These are phyloP conservation scores for Plagodis pulveraria DNA, from an alignment of 2,888 invertebrate species.

Conservation along the genomic window DNA sequence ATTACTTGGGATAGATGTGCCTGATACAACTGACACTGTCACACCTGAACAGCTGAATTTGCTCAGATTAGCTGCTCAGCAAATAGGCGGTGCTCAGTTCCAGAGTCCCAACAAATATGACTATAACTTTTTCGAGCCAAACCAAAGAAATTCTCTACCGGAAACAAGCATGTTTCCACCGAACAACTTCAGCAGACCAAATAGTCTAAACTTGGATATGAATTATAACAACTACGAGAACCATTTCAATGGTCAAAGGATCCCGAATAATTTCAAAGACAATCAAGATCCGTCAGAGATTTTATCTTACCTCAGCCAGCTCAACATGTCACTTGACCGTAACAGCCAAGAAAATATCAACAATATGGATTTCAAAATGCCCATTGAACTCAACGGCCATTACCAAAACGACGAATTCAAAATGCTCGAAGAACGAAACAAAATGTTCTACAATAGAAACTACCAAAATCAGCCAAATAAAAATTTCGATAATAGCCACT, in stretches of 20 bases:
- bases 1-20: constrained; percentile 64
- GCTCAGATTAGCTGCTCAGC: constrained; percentile 78
- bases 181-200: constrained; percentile 67
- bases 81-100: constrained; percentile 79
- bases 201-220: constrained; percentile 73
- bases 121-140: constrained; percentile 77
- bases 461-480: constrained; percentile 62
- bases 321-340: constrained; percentile 64
- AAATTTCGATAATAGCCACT: constrained; percentile 62
- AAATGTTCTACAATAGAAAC: constrained; percentile 65
- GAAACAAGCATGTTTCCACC: constrained; percentile 66
- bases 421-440: constrained; percentile 58
- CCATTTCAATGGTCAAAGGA: constrained; percentile 60
- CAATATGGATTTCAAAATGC: constrained; percentile 68
- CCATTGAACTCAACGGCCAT: constrained; percentile 66
- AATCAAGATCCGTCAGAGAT: constrained; percentile 67
- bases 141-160: constrained; percentile 77
- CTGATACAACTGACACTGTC: constrained; percentile 61
- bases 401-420: constrained; percentile 68
- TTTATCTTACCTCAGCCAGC: constrained; percentile 66
- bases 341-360: constrained; percentile 60
- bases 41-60: constrained; percentile 77
- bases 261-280: constrained; percentile 68
- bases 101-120: constrained; percentile 71
- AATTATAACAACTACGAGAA: constrained; percentile 66